Percentiles rank a stretch among this genome's conserved stretches.
These are phyloP conservation scores for Brachyalestes nurse DNA, from an alignment of 2,797 vertebrate species.

Conservation along the genomic window DNA sequence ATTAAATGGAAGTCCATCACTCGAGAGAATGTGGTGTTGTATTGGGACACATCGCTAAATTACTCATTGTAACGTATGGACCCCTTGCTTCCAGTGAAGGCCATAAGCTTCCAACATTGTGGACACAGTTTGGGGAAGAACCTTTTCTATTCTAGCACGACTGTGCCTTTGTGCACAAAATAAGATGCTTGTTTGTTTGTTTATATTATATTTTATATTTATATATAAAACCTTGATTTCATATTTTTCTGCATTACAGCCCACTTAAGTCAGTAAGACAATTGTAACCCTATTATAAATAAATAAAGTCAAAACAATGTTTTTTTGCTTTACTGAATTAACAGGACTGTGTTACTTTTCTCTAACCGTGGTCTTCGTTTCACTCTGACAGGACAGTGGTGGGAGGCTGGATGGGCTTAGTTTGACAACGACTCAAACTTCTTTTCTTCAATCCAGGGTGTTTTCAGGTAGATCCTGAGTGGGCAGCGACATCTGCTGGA, in stretches of 20 bases:
- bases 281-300: neutral
- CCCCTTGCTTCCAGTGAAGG: too few relatives aligned
- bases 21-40: too few relatives aligned
- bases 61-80: too few relatives aligned
- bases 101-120: too few relatives aligned
- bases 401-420: neutral
- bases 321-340: neutral
- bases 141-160: too few relatives aligned
- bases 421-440: neutral
- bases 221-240: neutral
- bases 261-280: neutral
- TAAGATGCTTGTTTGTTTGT: too few relatives aligned
- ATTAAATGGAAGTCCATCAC: too few relatives aligned
- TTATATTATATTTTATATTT: too few relatives aligned
- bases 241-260: neutral
- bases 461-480: constrained; percentile 6
- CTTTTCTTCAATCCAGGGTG: neutral
- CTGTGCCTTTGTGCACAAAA: too few relatives aligned
- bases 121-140: too few relatives aligned
- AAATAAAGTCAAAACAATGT: neutral
- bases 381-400: neutral
- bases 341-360: constrained; percentile 14
- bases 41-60: too few relatives aligned
- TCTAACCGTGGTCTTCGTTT: neutral
- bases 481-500: constrained; percentile 48